Conservation (phyloP, 1,140 invertebrate species). For the Pteromalus puparum region DNA sequence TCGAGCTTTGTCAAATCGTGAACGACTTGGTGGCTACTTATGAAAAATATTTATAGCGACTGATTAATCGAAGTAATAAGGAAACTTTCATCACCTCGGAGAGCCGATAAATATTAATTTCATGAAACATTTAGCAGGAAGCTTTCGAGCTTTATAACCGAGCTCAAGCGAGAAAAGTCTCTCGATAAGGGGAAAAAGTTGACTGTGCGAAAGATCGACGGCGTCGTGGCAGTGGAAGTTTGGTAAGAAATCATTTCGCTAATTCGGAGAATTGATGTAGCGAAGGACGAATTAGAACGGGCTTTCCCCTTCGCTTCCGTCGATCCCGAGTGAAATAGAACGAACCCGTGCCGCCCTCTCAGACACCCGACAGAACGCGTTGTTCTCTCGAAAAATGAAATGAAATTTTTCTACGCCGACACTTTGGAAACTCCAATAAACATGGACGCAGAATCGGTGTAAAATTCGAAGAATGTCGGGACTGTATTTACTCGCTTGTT, state of each 20-base stretch:
- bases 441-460: neutral
- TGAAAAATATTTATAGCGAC: neutral
- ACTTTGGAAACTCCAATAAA: neutral
- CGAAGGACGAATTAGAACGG: slow-evolving; percentile 61
- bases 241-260: slow-evolving; percentile 66
- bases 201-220: neutral
- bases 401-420: too few species aligned
- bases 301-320: neutral
- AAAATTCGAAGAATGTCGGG: slow-evolving; percentile 14
- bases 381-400: neutral
- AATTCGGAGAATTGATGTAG: slow-evolving; percentile 66
- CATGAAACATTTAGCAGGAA: slow-evolving; percentile 11
- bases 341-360: neutral
- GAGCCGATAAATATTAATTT: slow-evolving; percentile 20
- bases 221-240: slow-evolving; percentile 44
- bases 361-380: neutral
- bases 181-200: slow-evolving; percentile 46
- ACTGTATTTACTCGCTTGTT: slow-evolving; percentile 10
- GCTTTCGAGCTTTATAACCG: neutral
- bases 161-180: slow-evolving; percentile 5
- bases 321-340: neutral
- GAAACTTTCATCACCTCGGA: neutral
- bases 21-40: neutral
- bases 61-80: neutral
- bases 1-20: neutral